Conservation (phyloP, 2,888 invertebrate genomes). For the Cryptus armator region DNA sequence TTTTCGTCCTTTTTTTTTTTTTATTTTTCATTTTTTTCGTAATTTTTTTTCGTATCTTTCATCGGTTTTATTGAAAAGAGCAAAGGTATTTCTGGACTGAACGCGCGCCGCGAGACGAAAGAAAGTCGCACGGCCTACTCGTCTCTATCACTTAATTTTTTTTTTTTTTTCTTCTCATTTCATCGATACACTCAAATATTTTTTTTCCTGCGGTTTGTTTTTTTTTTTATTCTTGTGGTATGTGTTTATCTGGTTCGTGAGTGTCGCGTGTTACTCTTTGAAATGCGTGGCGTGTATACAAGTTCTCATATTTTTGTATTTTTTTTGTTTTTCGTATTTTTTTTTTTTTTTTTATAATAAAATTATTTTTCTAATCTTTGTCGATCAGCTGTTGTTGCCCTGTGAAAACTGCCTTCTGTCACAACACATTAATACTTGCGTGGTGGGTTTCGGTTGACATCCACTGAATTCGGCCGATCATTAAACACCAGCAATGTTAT, state of each 20-base stretch:
- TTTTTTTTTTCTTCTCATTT: conserved; percentile 31
- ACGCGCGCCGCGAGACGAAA: conserved; percentile 76
- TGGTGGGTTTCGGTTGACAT: conserved; percentile 80
- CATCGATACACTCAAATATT: conserved; percentile 63
- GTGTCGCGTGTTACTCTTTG: conserved; percentile 61
- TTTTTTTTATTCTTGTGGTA: background rate
- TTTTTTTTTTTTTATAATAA: conserved; percentile 87
- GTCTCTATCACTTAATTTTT: conserved; percentile 51
- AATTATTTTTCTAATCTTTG: conserved; percentile 87
- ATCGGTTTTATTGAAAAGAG: conserved; percentile 55
- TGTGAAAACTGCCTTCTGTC: conserved; percentile 90
- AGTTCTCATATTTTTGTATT: conserved; percentile 62
- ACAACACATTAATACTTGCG: conserved; percentile 85
- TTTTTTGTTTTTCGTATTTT: conserved; percentile 79
- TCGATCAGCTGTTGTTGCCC: conserved; percentile 89
- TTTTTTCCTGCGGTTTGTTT: conserved; percentile 47
- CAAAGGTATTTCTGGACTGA: conserved; percentile 42
- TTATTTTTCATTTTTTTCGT: conserved; percentile 18
- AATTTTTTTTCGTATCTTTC: conserved; percentile 9
- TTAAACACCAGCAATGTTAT: conserved; percentile 77
- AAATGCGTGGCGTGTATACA: conserved; percentile 63
- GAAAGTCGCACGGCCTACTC: conserved; percentile 75
- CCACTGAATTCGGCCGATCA: conserved; percentile 80
- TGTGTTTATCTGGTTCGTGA: conserved; percentile 23
- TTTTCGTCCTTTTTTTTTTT: conserved; percentile 20